Conservation (phyloP, 2,113 vertebrate genomes). For the Pontoporia blainvillei region DNA sequence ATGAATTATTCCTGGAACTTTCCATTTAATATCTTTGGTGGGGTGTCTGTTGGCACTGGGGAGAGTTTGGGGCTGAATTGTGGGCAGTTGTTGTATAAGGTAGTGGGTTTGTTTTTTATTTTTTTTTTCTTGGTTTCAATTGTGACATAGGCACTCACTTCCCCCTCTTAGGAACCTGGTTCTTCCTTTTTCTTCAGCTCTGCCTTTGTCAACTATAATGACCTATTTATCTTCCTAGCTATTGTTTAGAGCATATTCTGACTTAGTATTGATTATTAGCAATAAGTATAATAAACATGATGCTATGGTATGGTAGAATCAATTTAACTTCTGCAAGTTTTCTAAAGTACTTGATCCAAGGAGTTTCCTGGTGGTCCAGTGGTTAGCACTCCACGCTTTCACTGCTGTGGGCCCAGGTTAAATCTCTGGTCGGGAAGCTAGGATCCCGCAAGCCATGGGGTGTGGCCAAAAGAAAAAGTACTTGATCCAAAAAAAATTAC, state of each 20-base stretch:
- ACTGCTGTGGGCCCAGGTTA: fast-evolving
- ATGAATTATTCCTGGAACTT: neutral
- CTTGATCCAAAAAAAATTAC: neutral
- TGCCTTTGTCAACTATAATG: neutral
- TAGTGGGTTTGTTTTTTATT: neutral
- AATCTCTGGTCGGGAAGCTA: neutral
- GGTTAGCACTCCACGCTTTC: neutral
- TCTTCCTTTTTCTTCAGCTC: constrained; percentile 45
- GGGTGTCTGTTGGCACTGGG: neutral
- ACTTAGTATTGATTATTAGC: neutral
- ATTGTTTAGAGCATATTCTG: neutral
- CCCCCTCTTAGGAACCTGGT: neutral
- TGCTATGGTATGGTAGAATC: neutral
- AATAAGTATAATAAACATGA: neutral
- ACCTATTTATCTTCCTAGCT: neutral
- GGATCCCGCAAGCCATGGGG: neutral
- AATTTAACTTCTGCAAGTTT: neutral
- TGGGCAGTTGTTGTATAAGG: neutral
- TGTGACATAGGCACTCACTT: constrained; percentile 38
- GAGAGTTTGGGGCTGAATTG: neutral
- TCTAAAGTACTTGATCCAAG: neutral
- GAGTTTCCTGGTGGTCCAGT: neutral
- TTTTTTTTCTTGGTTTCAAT: neutral
- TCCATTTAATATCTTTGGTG: neutral
- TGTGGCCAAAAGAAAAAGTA: neutral